Evolutionary conservation across 2,888 invertebrate genomes (phyloP), one percentile per base, ranked within the genome.

Genomic region (Agelastica alni): DNA sequence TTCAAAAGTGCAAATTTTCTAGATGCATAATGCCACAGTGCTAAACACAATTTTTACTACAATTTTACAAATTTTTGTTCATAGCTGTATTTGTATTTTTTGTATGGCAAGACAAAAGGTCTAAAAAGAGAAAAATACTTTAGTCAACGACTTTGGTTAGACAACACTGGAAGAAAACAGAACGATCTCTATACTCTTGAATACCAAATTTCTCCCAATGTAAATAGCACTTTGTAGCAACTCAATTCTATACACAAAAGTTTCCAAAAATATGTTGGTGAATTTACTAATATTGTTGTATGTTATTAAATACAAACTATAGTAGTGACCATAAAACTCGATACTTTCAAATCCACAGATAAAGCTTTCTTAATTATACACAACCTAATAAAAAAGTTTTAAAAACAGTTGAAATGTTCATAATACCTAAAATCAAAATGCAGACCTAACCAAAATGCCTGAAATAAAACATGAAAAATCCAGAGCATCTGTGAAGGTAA

Each of bases 81-180:
- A 45, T 53, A 55, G 53, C 51, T 48, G 44, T 56, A 32, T 47
- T 51, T 56, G 53, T 58, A 55, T 57, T 61, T 62, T 67, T 64
- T 66, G 56, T 57, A 56, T 59, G 55, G 58, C 60, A 58, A 59
- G 58, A 61, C 45, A 64, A 64, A 69, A 61, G 60, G 67, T 70
- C 70, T 70, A 71, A 71, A 71, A 70, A 71, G 67, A 70, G 70
- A 67, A 70, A 67, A 59, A 58, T 62, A 62, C 51, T 65, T 64
- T 62, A 67, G 66, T 62, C 51, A 57, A 46, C 32, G 41, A 31
- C 31, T 31, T 32, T 12, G 9, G 5, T 49, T 13, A n/a, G 18
- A 16, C 17, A 37, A 46, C 45, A 31, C 45, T 46, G 12, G 13
- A 45, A 14, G 20, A 34, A 17, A 46, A 4, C 26, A 17, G 18